These are phyloP conservation scores for Cyclura pinguis DNA, from an alignment of 2,797 vertebrate species.

Conservation along the genomic window DNA sequence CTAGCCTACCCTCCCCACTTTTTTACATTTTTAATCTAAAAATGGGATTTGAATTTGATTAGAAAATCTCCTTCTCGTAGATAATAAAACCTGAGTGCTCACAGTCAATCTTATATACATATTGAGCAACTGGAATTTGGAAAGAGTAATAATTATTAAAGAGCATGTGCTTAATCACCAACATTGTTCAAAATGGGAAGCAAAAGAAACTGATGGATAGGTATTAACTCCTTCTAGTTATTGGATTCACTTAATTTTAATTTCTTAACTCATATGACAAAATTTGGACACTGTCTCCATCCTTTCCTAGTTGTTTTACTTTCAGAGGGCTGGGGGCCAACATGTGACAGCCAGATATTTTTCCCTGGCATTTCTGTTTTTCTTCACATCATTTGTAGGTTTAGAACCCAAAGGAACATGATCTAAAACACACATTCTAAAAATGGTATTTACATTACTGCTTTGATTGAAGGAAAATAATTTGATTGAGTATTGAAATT, in stretches of 20 bases:
- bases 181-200: neutral
- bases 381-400: neutral
- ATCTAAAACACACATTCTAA: neutral
- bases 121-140: neutral
- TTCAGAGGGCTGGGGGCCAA: neutral
- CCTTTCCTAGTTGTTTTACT: neutral
- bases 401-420: neutral
- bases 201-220: neutral
- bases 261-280: neutral
- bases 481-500: neutral
- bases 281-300: neutral
- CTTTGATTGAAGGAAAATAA: neutral
- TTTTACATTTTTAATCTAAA: neutral
- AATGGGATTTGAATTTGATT: constrained; percentile 14
- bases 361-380: neutral
- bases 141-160: neutral
- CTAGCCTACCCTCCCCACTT: neutral
- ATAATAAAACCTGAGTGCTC: neutral
- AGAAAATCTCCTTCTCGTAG: neutral
- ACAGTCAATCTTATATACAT: neutral
- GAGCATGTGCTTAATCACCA: neutral
- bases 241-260: neutral
- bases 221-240: neutral
- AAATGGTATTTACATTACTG: neutral
- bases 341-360: neutral